Base-by-base conservation (phyloP, 2,113 vertebrate species). In the Cyanistes caeruleus region DNA sequence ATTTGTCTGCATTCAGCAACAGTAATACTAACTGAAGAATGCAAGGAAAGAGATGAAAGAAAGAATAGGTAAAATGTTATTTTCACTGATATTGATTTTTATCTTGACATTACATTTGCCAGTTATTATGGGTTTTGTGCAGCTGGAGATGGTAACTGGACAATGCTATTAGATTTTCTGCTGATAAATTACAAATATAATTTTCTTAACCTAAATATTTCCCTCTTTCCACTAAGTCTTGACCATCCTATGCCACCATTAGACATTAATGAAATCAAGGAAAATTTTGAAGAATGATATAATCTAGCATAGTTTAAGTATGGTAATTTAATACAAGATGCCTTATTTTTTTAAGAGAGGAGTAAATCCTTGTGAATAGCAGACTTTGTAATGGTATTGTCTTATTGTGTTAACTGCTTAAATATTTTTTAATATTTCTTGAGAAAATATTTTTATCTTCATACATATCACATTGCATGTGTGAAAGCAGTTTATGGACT, bases 11-110 rank as follows among this genome's bases (percentile, higher is more conserved):
- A 41, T 60, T 60, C 44, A 84, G 22, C 12, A 80, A 8, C 9
- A 35, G 6, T 25, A 79, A 48, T 41, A 37, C 4, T 73, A 35
- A 63, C 3, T 0, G 1, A 74, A 49, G n/a, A 81, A 58, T 0
- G 0, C 13, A n/a, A 70, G 11, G 46, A 82, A 53, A 70, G 21
- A 72, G 16, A 41, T 1, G 2, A 86, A 7, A 80, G 11, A 80
- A 72, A 14, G 58, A 89, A 51, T 2, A 44, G 2, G 8, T 44
- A 62, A 93, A 58, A 74, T 33, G 8, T 21, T 77, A 16, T 79
- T 86, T 86, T 56, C 33, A 49, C 15, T 58, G 15, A 44, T 60
- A 70, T 0, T 62, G n/a, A 31, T 62, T 74, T 87, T 89, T 70
- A 53, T 2, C 31, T 78, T 89, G 55, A 21, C 41, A 64, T 51